Percentiles rank a stretch among this genome's conserved stretches.
Evolutionary conservation across 2,888 invertebrate species (phyloP).

Genomic region (Augochlorella aurata): DNA sequence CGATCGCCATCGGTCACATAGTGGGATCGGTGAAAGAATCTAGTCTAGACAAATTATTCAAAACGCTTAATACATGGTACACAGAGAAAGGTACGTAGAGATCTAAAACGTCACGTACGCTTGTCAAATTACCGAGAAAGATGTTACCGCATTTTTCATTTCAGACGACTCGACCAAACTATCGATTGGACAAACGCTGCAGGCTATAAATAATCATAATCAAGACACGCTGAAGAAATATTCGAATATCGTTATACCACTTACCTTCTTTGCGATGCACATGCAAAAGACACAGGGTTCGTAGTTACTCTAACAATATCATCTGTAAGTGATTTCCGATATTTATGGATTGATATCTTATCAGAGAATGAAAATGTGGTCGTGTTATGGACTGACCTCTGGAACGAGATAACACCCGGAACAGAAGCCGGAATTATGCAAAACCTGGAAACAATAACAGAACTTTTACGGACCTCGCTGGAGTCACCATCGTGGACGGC

Average conservation of each 20-base stretch:
- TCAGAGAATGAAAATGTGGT: constrained; percentile 84
- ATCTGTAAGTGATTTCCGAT: constrained; percentile 6
- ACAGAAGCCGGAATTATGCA: constrained; percentile 91
- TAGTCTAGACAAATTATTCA: constrained; percentile 86
- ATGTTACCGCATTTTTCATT: constrained; percentile 48
- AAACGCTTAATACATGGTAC: constrained; percentile 86
- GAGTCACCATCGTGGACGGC: constrained; percentile 93
- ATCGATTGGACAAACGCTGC: constrained; percentile 89
- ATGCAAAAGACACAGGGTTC: constrained; percentile 87
- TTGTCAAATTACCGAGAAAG: background rate
- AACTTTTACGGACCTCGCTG: constrained; percentile 87
- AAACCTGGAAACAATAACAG: constrained; percentile 88
- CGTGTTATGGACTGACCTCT: constrained; percentile 93
- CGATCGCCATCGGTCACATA: constrained; percentile 92
- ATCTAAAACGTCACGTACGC: background rate
- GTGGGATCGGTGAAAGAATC: constrained; percentile 91
- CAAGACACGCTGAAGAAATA: constrained; percentile 92
- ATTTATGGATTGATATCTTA: constrained; percentile 26
- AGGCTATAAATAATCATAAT: constrained; percentile 91
- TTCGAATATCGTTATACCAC: constrained; percentile 88
- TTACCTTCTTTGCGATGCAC: constrained; percentile 96
- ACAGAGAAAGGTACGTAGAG: constrained; percentile 84
- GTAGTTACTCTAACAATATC: constrained; percentile 26
- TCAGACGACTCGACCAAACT: constrained; percentile 89
- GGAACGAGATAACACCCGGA: constrained; percentile 95